A percentile compares a stretch with the other conserved stretches of the same genome.
These are phyloP conservation scores for Sarcophilus harrisii DNA, from an alignment of 2,797 vertebrate genomes.

Conservation along the genomic window DNA sequence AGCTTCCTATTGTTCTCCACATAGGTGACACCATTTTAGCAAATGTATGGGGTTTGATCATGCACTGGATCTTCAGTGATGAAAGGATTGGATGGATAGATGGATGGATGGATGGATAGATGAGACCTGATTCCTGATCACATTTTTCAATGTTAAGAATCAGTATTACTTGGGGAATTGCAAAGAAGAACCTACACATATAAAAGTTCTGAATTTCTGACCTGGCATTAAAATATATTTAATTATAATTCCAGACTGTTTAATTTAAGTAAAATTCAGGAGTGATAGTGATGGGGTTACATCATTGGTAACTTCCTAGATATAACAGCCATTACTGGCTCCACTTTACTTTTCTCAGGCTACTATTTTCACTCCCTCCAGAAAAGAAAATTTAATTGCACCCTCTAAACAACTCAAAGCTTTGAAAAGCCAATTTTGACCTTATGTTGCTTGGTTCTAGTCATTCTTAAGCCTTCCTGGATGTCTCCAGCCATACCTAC, in stretches of 20 bases:
- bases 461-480: neutral
- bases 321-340: neutral
- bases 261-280: neutral
- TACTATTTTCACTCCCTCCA: neutral
- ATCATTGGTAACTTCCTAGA: neutral
- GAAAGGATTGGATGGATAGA: neutral
- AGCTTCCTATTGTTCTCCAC: neutral
- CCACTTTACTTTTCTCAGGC: neutral
- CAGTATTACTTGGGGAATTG: neutral
- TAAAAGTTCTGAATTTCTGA: slow-evolving; percentile 30
- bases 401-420: neutral
- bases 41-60: neutral
- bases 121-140: neutral
- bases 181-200: neutral
- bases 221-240: neutral
- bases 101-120: neutral
- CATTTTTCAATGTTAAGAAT: neutral
- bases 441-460: neutral
- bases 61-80: neutral
- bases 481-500: neutral
- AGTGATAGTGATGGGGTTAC: neutral
- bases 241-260: neutral
- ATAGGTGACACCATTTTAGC: neutral
- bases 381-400: neutral
- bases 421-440: neutral